phyloP scores from a whole-genome alignment of 2,888 invertebrate species.

The Antheraea assamensis region DNA sequence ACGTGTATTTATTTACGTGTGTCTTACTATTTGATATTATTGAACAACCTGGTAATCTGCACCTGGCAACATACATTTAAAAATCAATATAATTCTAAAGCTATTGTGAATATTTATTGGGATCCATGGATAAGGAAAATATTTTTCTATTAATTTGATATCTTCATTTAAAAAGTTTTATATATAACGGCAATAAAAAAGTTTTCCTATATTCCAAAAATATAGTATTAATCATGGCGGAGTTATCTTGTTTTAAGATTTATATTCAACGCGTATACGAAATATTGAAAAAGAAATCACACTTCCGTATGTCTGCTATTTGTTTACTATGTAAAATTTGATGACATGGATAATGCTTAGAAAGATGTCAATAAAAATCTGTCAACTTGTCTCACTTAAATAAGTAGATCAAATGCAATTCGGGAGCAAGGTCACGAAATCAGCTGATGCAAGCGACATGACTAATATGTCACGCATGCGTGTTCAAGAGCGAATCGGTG shows the following conservation, averaged over 20 bases:
- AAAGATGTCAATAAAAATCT: slow-evolving; percentile 11
- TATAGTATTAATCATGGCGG: too few species aligned
- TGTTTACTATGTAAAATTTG: background rate
- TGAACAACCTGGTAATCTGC: too few species aligned
- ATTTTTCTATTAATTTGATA: background rate
- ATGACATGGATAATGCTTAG: background rate
- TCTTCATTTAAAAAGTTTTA: background rate
- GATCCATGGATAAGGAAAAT: slow-evolving; percentile 4
- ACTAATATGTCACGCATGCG: slow-evolving; percentile 27
- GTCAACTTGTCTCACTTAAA: slow-evolving; percentile 13
- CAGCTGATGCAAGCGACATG: slow-evolving; percentile 24
- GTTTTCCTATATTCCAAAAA: too few species aligned
- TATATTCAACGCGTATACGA: too few species aligned
- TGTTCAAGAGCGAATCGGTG: slow-evolving; percentile 22
- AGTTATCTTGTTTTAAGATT: too few species aligned
- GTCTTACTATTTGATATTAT: too few species aligned
- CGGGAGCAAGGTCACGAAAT: slow-evolving; percentile 24
- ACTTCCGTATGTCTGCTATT: too few species aligned
- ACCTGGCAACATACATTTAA: background rate
- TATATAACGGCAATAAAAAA: too few species aligned
- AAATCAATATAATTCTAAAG: background rate
- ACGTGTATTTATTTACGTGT: too few species aligned
- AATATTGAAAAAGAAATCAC: too few species aligned
- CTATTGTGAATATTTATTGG: background rate
- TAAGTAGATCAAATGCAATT: slow-evolving; percentile 16